Base-by-base conservation (phyloP, 2,888 invertebrate species). In the Drosophila eohydei region DNA sequence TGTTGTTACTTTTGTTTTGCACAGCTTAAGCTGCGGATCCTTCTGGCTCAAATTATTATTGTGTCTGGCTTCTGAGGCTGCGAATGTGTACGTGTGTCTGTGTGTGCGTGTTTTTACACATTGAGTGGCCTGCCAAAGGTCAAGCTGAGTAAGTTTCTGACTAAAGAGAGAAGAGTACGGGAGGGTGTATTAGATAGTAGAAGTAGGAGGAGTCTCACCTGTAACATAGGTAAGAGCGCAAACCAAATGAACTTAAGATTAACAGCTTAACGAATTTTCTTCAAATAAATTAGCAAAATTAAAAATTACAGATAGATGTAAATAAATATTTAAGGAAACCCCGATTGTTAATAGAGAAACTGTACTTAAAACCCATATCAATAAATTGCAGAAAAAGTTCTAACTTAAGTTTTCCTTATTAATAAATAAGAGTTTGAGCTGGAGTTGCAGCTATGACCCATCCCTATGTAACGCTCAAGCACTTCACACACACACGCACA, bases 21-120 rank as follows among this genome's bases (percentile, higher is more conserved):
- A 16, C 14, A 14, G 26, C 28, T 21, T 54, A 41, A 40, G 40
- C 43, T 52, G 16, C 9, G 66, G 40, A 44, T 76, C 58, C 64
- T 72, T 51, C 36, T 57, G 54, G 63, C 71, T 74, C 44, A 62
- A 76, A 79, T 79, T 73, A 81, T 82, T 79, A 85, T 78, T 82
- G 80, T 78, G 86, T 83, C 83, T 86, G 83, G 74, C 52, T 72
- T 51, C 40, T 38, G 51, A 16, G 55, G 32, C n/a, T 40, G 16
- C 16, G 30, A 32, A 12, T 48, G 14, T 58, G 21, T 66, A 52
- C 36, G 54, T 50, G 55, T 58, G 58, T 62, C 28, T 34, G 51
- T n/a, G 43, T 51, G 48, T 55, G 34, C 32, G 34, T 55, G 26
- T 44, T 51, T 57, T 54, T 48, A 16, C 43, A 44, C 54, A 46